Evolutionary conservation across 2,888 invertebrate genomes (phyloP).

Genomic region (Netelia virgata): DNA sequence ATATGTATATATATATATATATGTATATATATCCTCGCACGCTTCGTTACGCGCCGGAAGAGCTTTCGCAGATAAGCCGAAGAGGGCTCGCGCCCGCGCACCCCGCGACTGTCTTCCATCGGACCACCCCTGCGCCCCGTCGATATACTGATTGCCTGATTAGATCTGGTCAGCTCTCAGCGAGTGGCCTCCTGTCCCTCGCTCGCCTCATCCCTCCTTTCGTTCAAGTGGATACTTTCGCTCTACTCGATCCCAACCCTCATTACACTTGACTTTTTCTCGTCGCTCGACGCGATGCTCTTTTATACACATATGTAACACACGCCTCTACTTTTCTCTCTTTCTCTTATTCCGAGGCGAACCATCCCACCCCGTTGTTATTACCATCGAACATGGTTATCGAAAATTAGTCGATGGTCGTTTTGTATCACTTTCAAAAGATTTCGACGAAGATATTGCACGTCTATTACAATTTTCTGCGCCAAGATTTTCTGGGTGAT

Average conservation of each 20-base stretch:
- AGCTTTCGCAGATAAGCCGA: constrained; percentile 66
- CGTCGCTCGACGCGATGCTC: not conserved
- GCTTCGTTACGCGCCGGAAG: constrained; percentile 65
- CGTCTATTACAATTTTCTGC: not conserved
- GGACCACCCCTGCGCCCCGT: constrained; percentile 18
- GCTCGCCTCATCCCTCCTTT: not conserved
- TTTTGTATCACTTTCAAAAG: constrained; percentile 31
- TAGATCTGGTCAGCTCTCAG: constrained; percentile 58
- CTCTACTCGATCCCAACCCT: constrained; percentile 51
- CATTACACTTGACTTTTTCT: constrained; percentile 60
- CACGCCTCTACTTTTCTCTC: not conserved
- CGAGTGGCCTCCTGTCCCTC: constrained; percentile 13
- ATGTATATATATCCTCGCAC: not conserved
- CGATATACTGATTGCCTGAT: constrained; percentile 63
- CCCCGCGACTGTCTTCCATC: constrained; percentile 45
- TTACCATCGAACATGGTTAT: constrained; percentile 1
- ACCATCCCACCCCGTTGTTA: not conserved
- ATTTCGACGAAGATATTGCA: not conserved
- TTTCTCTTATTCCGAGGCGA: not conserved
- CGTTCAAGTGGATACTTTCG: constrained; percentile 55
- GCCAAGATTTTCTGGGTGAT: too few species aligned
- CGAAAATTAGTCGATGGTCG: constrained; percentile 14
- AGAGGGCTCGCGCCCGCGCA: constrained; percentile 47
- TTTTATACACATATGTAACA: not conserved
- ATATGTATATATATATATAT: constrained; percentile 15